Evolutionary conservation across 2,888 invertebrate genomes (phyloP).

Genomic region (Crioceris asparagi): DNA sequence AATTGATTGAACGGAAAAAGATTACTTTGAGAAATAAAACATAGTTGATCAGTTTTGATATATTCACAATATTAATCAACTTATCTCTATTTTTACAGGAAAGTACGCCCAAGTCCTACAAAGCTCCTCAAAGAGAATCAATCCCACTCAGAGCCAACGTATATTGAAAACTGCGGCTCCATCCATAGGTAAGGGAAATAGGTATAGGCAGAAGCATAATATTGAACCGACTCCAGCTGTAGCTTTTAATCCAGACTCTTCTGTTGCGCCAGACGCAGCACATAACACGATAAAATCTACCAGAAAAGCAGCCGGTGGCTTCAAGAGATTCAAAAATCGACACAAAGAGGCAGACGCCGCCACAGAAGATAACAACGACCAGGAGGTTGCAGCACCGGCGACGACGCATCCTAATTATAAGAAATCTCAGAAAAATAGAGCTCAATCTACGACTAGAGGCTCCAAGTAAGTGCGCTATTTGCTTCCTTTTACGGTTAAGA

Average conservation of each 20-base stretch:
- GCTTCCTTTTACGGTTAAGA: constrained; percentile 3
- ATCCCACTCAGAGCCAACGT: constrained; percentile 54
- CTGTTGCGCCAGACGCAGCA: constrained; percentile 40
- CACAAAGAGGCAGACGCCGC: constrained; percentile 34
- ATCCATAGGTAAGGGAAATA: constrained; percentile 34
- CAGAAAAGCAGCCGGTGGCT: constrained; percentile 38
- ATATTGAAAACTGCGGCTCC: constrained; percentile 71
- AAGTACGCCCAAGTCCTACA: constrained; percentile 83
- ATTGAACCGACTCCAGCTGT: constrained; percentile 53
- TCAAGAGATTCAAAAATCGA: constrained; percentile 49
- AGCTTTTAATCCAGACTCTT: constrained; percentile 47
- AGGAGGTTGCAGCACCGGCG: constrained; percentile 14
- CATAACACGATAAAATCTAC: constrained; percentile 38
- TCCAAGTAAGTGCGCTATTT: constrained; percentile 35
- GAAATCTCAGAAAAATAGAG: constrained; percentile 26
- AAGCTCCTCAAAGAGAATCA: constrained; percentile 61
- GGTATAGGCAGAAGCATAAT: constrained; percentile 35
- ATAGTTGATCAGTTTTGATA: too few species aligned
- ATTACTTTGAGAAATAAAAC: too few species aligned
- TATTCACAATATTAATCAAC: too few species aligned
- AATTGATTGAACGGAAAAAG: too few species aligned
- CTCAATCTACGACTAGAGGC: constrained; percentile 29
- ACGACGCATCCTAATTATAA: constrained; percentile 22
- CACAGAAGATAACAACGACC: constrained; percentile 27
- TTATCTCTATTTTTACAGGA: constrained; percentile 55